A percentile compares a stretch with the other conserved stretches of the same genome.
These are phyloP conservation scores for Hemiscyllium ocellatum DNA, from an alignment of 2,113 vertebrate species.

Conservation along the genomic window DNA sequence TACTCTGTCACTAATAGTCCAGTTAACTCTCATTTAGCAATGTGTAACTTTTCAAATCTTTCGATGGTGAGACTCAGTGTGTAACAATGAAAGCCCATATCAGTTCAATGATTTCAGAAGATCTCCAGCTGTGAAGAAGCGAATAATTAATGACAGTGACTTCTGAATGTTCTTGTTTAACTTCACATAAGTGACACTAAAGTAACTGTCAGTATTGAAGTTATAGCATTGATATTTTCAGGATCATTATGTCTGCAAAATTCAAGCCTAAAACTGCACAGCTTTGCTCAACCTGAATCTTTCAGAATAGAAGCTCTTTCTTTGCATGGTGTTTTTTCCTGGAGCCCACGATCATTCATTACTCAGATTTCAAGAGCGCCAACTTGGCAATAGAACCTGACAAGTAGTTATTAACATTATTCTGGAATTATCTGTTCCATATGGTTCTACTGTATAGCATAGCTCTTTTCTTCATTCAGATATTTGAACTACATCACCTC, in stretches of 20 bases:
- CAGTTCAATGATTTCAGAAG: not conserved
- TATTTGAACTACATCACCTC: not conserved
- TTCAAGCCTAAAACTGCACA: not conserved
- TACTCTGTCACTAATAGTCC: too few species aligned
- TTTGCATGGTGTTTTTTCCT: not conserved
- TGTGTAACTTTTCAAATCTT: too few species aligned
- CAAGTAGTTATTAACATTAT: not conserved
- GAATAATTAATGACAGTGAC: not conserved
- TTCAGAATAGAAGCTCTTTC: not conserved
- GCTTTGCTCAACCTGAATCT: not conserved
- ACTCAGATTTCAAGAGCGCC: not conserved
- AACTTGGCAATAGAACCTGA: not conserved
- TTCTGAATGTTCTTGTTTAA: not conserved
- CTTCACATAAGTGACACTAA: not conserved
- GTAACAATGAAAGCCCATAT: not conserved
- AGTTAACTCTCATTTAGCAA: too few species aligned
- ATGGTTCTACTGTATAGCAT: not conserved
- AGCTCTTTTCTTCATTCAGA: not conserved
- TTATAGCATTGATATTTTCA: not conserved
- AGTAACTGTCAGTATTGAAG: not conserved
- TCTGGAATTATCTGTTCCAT: conserved; percentile 11
- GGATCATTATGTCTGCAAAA: not conserved
- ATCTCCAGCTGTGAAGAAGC: not conserved
- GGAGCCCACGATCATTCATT: not conserved
- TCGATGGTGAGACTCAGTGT: too few species aligned